Conservation (phyloP, 1,140 invertebrate genomes). For the Cardiocondyla obscurior region DNA sequence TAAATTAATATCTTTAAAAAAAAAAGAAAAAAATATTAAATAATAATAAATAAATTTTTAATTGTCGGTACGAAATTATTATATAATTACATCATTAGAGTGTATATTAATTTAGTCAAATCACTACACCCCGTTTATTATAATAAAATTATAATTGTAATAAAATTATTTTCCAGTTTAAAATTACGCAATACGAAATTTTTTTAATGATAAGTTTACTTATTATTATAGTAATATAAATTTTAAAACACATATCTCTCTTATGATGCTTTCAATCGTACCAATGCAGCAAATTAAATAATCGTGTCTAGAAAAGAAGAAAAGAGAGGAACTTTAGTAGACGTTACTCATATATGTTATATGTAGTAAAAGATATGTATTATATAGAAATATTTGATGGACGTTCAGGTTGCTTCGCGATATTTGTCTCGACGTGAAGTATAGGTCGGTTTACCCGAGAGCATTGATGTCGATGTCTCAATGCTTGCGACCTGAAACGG, state of each 20-base stretch:
- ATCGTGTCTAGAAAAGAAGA: background rate
- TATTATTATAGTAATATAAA: background rate
- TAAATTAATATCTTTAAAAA: background rate
- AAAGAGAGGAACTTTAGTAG: background rate
- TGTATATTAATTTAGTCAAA: background rate
- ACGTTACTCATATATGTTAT: background rate
- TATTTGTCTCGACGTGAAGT: constrained; percentile 43
- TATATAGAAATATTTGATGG: constrained; percentile 53
- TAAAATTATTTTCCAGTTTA: background rate
- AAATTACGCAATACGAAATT: background rate
- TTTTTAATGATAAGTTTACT: background rate
- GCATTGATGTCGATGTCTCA: constrained; percentile 37
- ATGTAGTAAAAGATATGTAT: constrained; percentile 5
- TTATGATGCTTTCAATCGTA: background rate
- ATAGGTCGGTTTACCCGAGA: constrained; percentile 34
- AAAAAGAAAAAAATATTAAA: background rate
- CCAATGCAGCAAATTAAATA: background rate
- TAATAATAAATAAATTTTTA: background rate
- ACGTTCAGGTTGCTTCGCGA: constrained; percentile 21
- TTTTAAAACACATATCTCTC: background rate
- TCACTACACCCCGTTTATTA: background rate
- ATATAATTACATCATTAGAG: background rate
- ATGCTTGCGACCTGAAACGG: constrained; percentile 24
- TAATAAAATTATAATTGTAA: background rate
- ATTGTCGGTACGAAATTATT: background rate